phyloP scores from a whole-genome alignment of 2,888 invertebrate genomes.

The Nowickia ferox region DNA sequence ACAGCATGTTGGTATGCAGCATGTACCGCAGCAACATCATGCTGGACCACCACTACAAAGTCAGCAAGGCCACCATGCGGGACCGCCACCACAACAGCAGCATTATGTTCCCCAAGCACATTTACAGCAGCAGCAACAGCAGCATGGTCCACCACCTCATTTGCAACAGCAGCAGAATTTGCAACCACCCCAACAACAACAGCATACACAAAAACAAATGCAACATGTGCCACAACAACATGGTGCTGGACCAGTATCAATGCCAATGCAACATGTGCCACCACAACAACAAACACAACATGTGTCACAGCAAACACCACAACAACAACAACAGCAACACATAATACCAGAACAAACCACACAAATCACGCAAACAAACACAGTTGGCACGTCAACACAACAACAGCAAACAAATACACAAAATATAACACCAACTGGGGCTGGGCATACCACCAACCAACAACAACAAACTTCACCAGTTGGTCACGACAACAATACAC shows the following conservation, averaged over 20 bases:
- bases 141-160: slow-evolving; percentile 72
- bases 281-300: slow-evolving; percentile 72
- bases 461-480: slow-evolving; percentile 64
- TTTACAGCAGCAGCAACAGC: slow-evolving; percentile 74
- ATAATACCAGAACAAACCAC: slow-evolving; percentile 63
- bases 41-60: slow-evolving; percentile 64
- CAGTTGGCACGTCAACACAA: slow-evolving; percentile 59
- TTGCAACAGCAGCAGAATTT: slow-evolving; percentile 74
- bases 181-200: slow-evolving; percentile 74
- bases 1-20: slow-evolving; percentile 75
- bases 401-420: neutral
- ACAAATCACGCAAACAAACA: slow-evolving; percentile 68
- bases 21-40: slow-evolving; percentile 76
- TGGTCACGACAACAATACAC: slow-evolving; percentile 41
- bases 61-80: slow-evolving; percentile 73
- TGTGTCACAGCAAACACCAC: slow-evolving; percentile 76
- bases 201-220: slow-evolving; percentile 75
- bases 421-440: too few relatives aligned
- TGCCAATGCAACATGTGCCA: slow-evolving; percentile 74
- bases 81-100: slow-evolving; percentile 71
- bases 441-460: slow-evolving; percentile 74
- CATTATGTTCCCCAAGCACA: slow-evolving; percentile 73
- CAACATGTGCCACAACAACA: slow-evolving; percentile 71
- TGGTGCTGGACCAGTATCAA: slow-evolving; percentile 63
- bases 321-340: slow-evolving; percentile 74